Base-by-base conservation (phyloP, 1,140 invertebrate genomes). In the roundworm (Caenorhabditis elegans) region DNA sequence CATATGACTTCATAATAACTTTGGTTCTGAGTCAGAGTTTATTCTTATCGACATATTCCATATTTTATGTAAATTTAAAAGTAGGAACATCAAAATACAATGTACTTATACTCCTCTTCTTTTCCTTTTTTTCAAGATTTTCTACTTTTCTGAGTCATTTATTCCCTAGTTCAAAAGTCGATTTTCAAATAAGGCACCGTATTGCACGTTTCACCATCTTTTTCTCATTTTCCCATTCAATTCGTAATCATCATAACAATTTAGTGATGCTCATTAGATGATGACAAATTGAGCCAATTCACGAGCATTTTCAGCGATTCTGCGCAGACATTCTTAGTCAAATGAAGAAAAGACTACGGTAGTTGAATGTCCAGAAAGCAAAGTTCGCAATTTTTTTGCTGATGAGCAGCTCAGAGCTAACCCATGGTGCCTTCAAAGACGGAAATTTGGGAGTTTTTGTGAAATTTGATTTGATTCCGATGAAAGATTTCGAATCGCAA, bases 241-340 rank as follows among this genome's bases (percentile, higher is more conserved):
- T 3, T 19, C 26, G 4, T 43, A 17, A 31, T 26, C 60, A 43
- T 39, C 34, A 70, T 24, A 39, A 70, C 60, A 39, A 43, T 70
- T 70, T 70, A 70, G 60, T 39, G 31, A 70, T 13, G 31, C 60
- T 70, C 60, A 36, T 70, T 43, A 70, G 34, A n/a, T 19, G 60
- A 70, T 70, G 60, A 70, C 34, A 70, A 70, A 70, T 70, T 70
- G 60, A 70, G 60, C 60, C 60, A 39, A 39, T 39, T 70, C 60
- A 70, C 60, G 60, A 39, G 60, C 53, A 17, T 55, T 31, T 55
- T 13, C 26, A 55, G 34, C 31, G 39, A 70, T 39, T 39, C 34
- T 70, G 31, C 1, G 24, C 24, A 2, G 5, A 28, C 8, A 26
- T 24, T 4, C 24, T 70, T 70, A 43, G 31, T 70, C 34, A 70